A percentile compares a stretch with the other conserved stretches of the same genome.
Conservation (phyloP, 2,113 vertebrate species). For the Orientallactaga bullata region DNA sequence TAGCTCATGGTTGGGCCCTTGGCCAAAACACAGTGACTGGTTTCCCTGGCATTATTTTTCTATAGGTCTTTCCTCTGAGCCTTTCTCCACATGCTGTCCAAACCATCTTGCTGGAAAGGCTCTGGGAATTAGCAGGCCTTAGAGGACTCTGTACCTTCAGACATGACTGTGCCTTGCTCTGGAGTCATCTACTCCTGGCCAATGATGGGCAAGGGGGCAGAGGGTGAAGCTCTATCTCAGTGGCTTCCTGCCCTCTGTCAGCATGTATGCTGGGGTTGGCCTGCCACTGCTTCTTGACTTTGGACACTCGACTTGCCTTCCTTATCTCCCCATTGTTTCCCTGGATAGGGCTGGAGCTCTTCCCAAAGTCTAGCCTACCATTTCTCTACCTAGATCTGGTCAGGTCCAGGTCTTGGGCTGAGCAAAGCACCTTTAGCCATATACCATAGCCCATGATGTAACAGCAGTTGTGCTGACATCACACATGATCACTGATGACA, state of each 20-base stretch:
- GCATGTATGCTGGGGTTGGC: not conserved
- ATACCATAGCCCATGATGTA: not conserved
- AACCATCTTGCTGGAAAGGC: not conserved
- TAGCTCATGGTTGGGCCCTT: not conserved
- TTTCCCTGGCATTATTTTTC: not conserved
- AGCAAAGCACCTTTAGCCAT: not conserved
- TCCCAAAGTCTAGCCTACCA: not conserved
- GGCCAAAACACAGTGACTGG: not conserved
- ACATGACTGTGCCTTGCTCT: not conserved
- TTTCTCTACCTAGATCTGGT: not conserved
- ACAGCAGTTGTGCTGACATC: not conserved
- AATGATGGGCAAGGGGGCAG: not conserved
- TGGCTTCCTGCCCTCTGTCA: not conserved
- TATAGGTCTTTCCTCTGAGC: not conserved
- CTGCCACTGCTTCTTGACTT: not conserved
- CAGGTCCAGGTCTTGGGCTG: not conserved
- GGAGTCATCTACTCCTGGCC: not conserved
- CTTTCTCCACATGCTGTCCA: not conserved
- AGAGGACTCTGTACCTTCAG: not conserved
- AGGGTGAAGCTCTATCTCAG: not conserved
- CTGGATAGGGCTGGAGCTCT: not conserved
- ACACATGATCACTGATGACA: not conserved
- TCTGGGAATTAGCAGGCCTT: not conserved
- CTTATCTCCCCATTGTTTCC: not conserved
- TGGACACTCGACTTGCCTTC: conserved; percentile 6